Evolutionary conservation across 2,888 invertebrate genomes (phyloP).

Genomic region (Lasioglossum figueresi): DNA sequence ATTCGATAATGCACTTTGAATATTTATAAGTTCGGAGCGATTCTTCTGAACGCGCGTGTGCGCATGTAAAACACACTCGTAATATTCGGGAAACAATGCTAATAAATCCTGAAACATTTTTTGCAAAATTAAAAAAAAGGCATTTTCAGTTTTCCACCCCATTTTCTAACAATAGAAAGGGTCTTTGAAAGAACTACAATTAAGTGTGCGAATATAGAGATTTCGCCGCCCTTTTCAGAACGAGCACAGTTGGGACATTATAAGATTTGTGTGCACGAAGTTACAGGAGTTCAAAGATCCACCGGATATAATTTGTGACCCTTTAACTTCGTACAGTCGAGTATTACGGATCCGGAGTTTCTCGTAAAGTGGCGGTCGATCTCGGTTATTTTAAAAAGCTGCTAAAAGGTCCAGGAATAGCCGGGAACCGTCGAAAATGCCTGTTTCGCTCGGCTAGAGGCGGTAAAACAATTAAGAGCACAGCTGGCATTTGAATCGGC

Average conservation of each 20-base stretch:
- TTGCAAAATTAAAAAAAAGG: neutral
- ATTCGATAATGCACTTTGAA: constrained; percentile 39
- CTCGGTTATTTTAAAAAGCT: neutral
- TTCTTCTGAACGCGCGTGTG: neutral
- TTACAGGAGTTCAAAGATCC: neutral
- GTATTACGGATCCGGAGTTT: neutral
- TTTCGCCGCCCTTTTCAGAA: neutral
- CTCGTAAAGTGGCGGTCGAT: neutral
- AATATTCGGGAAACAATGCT: neutral
- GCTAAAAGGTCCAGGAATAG: neutral
- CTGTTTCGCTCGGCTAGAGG: neutral
- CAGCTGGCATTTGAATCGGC: neutral
- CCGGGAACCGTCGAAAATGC: neutral
- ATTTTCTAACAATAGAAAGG: neutral
- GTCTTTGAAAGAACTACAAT: neutral
- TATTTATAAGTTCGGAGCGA: constrained; percentile 30
- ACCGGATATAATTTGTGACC: neutral
- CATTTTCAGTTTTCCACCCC: neutral
- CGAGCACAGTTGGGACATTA: neutral
- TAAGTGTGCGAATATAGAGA: neutral
- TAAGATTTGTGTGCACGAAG: neutral
- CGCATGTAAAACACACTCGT: neutral
- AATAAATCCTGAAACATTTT: no score
- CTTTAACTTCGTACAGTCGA: neutral
- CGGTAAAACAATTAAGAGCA: neutral